These are phyloP conservation scores for Microcebus tavaratra DNA, from an alignment of 2,113 vertebrate species.

Conservation along the genomic window DNA sequence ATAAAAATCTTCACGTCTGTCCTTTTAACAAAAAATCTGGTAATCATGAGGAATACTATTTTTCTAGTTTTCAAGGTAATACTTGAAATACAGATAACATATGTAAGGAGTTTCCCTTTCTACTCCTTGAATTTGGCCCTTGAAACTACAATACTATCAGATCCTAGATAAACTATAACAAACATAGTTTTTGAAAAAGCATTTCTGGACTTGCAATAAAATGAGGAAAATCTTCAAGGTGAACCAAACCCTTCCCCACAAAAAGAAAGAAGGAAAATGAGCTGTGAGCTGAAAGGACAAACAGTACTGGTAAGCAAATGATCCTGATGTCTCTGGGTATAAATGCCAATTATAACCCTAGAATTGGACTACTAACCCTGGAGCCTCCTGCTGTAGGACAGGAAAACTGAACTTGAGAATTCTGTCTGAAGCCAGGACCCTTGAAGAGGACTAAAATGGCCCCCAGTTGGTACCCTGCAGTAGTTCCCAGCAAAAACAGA, in stretches of 20 bases:
- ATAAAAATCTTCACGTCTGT: neutral
- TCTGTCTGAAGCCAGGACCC: neutral
- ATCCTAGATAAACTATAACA: neutral
- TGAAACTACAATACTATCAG: neutral
- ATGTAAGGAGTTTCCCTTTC: neutral
- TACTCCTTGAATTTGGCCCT: neutral
- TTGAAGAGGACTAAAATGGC: neutral
- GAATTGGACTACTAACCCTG: neutral
- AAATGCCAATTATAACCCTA: neutral
- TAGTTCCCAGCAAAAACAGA: neutral
- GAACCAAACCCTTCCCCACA: neutral
- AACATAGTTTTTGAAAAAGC: neutral
- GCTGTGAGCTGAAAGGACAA: neutral
- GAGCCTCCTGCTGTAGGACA: neutral
- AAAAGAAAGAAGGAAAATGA: neutral
- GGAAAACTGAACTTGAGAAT: neutral
- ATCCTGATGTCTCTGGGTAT: neutral
- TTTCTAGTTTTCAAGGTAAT: neutral
- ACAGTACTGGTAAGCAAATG: neutral
- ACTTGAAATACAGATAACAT: neutral
- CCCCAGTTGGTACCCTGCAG: neutral
- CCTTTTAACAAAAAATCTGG: neutral
- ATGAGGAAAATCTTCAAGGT: neutral
- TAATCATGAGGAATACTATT: neutral
- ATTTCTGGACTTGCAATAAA: constrained; percentile 30